Evolutionary conservation across 2,888 invertebrate species (phyloP), one percentile per base, ranked within the genome.

Genomic region (Gastracanthus pulcherrimus): DNA sequence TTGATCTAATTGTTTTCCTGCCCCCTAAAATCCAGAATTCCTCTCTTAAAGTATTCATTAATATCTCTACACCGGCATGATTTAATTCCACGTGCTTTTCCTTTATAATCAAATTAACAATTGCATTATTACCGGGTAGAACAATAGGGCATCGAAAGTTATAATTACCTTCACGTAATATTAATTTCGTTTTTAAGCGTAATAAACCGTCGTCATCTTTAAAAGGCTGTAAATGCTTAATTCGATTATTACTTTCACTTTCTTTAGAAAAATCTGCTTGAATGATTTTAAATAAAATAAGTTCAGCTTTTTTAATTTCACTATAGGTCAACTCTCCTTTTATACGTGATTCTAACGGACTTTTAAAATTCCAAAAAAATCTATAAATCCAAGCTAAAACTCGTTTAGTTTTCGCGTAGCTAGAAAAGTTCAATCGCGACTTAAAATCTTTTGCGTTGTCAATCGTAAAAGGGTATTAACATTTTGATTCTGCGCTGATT

Each of bases 11-110:
- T 1, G 13, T 3, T 69, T 45, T 58, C 60, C 76, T 16, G 23
- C 55, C 31, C 4, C 16, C 4, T 0, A 69, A 23, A 69, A 76
- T 69, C 69, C 76, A 76, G 19, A 58, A 76, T 13, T 55, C 34
- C 31, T 60, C 60, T 11, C 67, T 13, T 31, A 76, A 36, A 11
- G 26, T 1, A 60, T 45, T 60, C 23, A 69, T 5, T 31, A 69
- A 0, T 13, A 60, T 58, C 45, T 76, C 36, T 23, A 58, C 29
- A 3, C 69, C 76, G 3, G 76, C 67, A 19, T 76, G 69, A 13
- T 60, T 34, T 19, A 69, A 36, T n/a, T 38, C 3, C 7, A 1
- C 19, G 41, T 76, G 76, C 29, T 4, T 19, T 5, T 45, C 29
- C 5, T 7, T 31, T 31, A 75, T 23, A 31, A 69, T 31, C n/a